A percentile compares a stretch with the other conserved stretches of the same genome.
phyloP scores from a whole-genome alignment of 2,888 invertebrate species.

The Drosophila silvestris region DNA sequence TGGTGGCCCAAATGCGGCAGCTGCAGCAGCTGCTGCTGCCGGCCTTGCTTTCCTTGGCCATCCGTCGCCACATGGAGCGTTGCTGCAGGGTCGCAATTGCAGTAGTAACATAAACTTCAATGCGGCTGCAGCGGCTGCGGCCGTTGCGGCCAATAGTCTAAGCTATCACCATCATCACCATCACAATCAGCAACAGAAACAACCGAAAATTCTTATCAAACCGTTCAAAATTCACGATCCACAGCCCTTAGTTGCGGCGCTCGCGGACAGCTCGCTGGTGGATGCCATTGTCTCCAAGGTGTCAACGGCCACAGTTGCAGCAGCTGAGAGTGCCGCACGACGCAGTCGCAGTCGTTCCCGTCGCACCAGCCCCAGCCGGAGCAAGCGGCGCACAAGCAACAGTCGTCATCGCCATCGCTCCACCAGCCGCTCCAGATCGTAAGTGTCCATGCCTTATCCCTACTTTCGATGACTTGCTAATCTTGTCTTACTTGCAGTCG shows the following conservation, averaged over 20 bases:
- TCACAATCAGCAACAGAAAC: constrained; percentile 79
- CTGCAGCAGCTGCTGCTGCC: constrained; percentile 51
- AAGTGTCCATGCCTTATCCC: constrained; percentile 47
- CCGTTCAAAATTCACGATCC: constrained; percentile 85
- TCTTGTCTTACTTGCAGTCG: constrained; percentile 54
- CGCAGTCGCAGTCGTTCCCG: constrained; percentile 84
- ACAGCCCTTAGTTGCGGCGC: constrained; percentile 84
- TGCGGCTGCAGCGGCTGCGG: constrained; percentile 65
- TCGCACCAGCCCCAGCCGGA: constrained; percentile 71
- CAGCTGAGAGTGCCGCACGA: constrained; percentile 82
- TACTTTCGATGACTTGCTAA: not conserved
- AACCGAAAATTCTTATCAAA: constrained; percentile 85
- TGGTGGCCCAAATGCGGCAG: constrained; percentile 40
- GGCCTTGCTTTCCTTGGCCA: constrained; percentile 61
- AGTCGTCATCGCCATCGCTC: constrained; percentile 80
- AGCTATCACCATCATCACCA: constrained; percentile 81
- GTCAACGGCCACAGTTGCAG: constrained; percentile 84
- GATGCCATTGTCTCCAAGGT: constrained; percentile 85
- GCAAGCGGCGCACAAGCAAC: constrained; percentile 77
- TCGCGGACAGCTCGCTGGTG: constrained; percentile 83
- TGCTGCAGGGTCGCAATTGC: constrained; percentile 28
- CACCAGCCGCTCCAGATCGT: constrained; percentile 86
- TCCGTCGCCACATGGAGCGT: constrained; percentile 54
- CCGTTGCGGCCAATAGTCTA: constrained; percentile 79
- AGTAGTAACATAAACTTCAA: constrained; percentile 55